A percentile compares a stretch with the other conserved stretches of the same genome.
These are phyloP conservation scores for Harpegnathos saltator DNA, from an alignment of 1,140 invertebrate genomes.

Conservation along the genomic window DNA sequence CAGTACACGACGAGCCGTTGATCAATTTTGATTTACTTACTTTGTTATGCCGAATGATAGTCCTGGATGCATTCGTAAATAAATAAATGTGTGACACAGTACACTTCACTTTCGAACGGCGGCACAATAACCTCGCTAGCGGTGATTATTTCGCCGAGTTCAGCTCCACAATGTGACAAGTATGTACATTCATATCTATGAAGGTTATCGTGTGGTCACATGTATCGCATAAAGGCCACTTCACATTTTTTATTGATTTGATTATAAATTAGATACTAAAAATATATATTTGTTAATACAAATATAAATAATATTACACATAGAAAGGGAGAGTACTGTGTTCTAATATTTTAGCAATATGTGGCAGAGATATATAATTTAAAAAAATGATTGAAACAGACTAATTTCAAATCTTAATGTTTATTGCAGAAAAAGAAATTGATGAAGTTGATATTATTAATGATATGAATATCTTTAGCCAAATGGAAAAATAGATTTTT, in stretches of 20 bases:
- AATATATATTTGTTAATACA: constrained; percentile 1
- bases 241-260: not conserved
- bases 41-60: not conserved
- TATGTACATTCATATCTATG: not conserved
- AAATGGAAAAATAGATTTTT: not conserved
- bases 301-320: not conserved
- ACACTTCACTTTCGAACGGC: constrained; percentile 5
- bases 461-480: too few relatives aligned
- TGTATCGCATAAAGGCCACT: constrained; percentile 26
- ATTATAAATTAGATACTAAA: not conserved
- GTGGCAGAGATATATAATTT: not conserved
- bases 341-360: not conserved
- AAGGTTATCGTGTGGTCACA: constrained; percentile 27
- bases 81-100: not conserved
- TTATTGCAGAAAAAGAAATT: too few relatives aligned
- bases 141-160: constrained; percentile 12
- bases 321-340: not conserved
- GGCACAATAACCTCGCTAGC: not conserved
- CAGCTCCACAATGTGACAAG: not conserved
- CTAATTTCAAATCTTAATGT: too few relatives aligned
- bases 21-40: constrained; percentile 38
- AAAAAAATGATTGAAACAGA: too few relatives aligned
- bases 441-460: too few relatives aligned
- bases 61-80: too few relatives aligned
- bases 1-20: not conserved